Evolutionary conservation across 2,888 invertebrate genomes (phyloP), one percentile per base, ranked within the genome.

Genomic region (Electrophaes corylata): DNA sequence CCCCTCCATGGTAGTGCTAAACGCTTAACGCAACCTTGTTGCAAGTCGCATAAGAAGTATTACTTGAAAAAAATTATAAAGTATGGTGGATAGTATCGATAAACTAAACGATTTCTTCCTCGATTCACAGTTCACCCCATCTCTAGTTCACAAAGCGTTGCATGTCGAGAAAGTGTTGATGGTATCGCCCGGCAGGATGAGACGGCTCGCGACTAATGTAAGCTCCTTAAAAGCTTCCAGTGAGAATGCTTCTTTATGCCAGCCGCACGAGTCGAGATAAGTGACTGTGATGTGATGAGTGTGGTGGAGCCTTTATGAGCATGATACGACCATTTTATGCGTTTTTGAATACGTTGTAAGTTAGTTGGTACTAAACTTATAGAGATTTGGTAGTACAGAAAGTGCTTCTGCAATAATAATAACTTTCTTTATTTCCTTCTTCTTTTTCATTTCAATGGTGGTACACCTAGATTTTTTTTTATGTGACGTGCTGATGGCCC

Each of bases 81-180:
- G n/a, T n/a, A n/a, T n/a, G n/a, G n/a, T n/a, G n/a, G 8, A 29
- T 11, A 40, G 14, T 51, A 40, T 57, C 64, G 64, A 61, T 59
- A 44, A 19, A 20, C 12, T 14, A 19, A 16, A 20, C 35, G 2
- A 14, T 35, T 2, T 0, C 3, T 2, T 6, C 10, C 6, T 10
- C 5, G 5, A 10, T 10, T 1, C n/a, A n/a, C n/a, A n/a, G 8
- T 8, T 12, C 4, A 41, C 41, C 57, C 26, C 78, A 61, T 64
- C 81, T 50, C 80, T 79, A 70, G 8, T 33, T 20, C 54, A 69
- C 62, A 66, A 70, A 73, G 71, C 71, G 76, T 69, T 75, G 76
- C 77, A 79, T 78, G 75, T 76, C 78, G 76, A 71, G 76, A 75
- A 79, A 85, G 83, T 82, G 83, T 83, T 79, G 86, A 86, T 83